Conservation (phyloP, 2,888 invertebrate genomes). For the Coleophora flavipennella region DNA sequence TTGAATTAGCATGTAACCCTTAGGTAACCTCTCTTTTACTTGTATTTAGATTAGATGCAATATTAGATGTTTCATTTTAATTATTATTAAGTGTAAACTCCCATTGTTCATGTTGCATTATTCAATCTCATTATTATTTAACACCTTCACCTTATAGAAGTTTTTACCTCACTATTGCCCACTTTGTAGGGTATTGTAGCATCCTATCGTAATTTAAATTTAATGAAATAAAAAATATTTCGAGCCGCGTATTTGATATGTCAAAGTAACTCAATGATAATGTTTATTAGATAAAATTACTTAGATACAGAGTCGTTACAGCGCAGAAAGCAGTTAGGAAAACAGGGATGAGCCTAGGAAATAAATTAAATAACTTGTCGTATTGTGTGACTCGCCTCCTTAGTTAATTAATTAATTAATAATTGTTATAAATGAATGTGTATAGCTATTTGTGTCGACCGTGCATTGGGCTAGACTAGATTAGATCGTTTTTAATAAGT, state of each 20-base stretch:
- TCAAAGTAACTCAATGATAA: constrained; percentile 70
- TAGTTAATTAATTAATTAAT: constrained; percentile 30
- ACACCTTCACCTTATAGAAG: constrained; percentile 30
- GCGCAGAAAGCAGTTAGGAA: constrained; percentile 69
- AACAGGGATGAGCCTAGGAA: constrained; percentile 68
- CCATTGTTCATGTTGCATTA: constrained; percentile 25
- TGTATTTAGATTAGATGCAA: constrained; percentile 49
- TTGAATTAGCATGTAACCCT: constrained; percentile 51
- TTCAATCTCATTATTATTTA: no score
- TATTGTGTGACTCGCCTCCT: constrained; percentile 64
- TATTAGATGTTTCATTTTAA: constrained; percentile 33
- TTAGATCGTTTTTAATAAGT: constrained; percentile 43
- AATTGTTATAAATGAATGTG: constrained; percentile 64
- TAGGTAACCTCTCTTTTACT: constrained; percentile 45
- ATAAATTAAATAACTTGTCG: constrained; percentile 55
- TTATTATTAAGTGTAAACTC: constrained; percentile 32
- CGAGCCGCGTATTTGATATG: constrained; percentile 73
- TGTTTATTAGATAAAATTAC: constrained; percentile 63
- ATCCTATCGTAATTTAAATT: constrained; percentile 46
- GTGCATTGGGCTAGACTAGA: constrained; percentile 54
- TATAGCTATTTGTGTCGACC: constrained; percentile 56
- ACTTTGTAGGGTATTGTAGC: constrained; percentile 65
- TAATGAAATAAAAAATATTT: constrained; percentile 63
- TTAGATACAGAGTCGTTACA: constrained; percentile 64
- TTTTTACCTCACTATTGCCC: constrained; percentile 53